Conservation (phyloP, 2,113 vertebrate species). For the Sinosuthora webbiana region DNA sequence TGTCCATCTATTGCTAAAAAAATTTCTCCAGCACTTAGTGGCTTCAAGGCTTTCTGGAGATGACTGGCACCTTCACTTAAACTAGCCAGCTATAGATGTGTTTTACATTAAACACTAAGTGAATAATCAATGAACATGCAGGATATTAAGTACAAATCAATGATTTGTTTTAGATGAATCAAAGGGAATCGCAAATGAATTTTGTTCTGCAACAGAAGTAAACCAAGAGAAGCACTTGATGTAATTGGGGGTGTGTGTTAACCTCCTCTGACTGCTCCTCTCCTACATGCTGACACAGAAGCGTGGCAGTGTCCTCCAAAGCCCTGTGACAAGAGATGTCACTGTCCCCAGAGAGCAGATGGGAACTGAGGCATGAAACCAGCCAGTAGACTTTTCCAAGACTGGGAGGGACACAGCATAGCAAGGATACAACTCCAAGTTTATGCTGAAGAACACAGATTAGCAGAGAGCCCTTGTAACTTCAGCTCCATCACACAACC, state of each 20-base stretch:
- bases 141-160: conserved; percentile 46
- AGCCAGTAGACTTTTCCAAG: background rate
- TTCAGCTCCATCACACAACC: background rate
- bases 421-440: background rate
- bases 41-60: conserved; percentile 3
- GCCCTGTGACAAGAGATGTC: background rate
- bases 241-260: background rate
- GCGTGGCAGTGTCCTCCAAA: background rate
- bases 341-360: background rate
- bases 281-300: background rate
- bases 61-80: conserved; percentile 38
- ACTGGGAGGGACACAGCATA: background rate
- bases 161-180: conserved; percentile 47
- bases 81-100: conserved; percentile 1
- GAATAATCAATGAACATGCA: conserved; percentile 49
- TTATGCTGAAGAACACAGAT: background rate
- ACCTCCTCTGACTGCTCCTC: background rate
- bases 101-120: conserved; percentile 38
- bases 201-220: background rate
- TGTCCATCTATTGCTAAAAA: background rate
- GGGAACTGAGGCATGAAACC: background rate
- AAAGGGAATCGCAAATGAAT: conserved; percentile 11
- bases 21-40: background rate
- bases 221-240: background rate
- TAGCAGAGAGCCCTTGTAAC: background rate